A percentile compares a stretch with the other conserved stretches of the same genome.
These are phyloP conservation scores for Chirona hameri DNA, from an alignment of 2,888 invertebrate genomes.

Conservation along the genomic window DNA sequence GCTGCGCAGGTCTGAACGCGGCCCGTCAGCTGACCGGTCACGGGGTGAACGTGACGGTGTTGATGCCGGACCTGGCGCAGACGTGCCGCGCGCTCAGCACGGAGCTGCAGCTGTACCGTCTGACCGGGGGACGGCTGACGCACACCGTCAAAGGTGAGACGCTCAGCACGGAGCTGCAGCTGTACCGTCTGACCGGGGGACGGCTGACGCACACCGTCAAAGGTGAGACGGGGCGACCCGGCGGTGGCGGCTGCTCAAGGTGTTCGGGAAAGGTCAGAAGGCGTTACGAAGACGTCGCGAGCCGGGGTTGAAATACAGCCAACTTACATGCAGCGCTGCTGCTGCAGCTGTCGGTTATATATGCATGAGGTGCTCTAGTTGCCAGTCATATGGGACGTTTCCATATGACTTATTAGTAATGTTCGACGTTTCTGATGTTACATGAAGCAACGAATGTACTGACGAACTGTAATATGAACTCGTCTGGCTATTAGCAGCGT, in stretches of 20 bases:
- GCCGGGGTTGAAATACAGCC: no score
- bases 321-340: no score
- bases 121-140: slow-evolving; percentile 52
- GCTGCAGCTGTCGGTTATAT: no score
- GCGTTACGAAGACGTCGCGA: no score
- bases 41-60: slow-evolving; percentile 67
- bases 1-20: slow-evolving; percentile 49
- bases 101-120: slow-evolving; percentile 63
- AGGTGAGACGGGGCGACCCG: background rate
- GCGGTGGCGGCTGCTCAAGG: background rate
- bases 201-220: slow-evolving; percentile 39
- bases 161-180: slow-evolving; percentile 56
- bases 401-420: no score
- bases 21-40: slow-evolving; percentile 78
- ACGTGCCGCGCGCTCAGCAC: slow-evolving; percentile 46
- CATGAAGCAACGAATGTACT: no score
- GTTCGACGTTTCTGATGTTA: no score
- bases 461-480: no score
- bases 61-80: slow-evolving; percentile 49
- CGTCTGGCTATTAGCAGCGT: no score
- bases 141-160: slow-evolving; percentile 29
- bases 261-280: no score
- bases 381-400: no score
- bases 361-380: no score
- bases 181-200: slow-evolving; percentile 61